Base-by-base conservation (phyloP, 2,797 vertebrate genomes). In the Remorina albescens region DNA sequence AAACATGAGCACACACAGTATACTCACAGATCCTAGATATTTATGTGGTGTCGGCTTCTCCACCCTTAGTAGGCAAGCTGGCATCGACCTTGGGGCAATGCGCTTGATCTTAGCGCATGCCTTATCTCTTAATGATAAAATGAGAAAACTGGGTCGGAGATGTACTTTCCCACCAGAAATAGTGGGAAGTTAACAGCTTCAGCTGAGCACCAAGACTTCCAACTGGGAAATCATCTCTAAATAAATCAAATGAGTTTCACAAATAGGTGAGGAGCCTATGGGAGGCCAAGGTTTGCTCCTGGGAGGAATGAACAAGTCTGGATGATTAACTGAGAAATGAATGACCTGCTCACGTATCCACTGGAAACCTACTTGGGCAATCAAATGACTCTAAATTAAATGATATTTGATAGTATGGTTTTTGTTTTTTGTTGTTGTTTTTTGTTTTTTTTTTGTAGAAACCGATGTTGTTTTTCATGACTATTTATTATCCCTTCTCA, bases 201-300 rank as follows among this genome's bases (percentile, higher is more conserved):
- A 90, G 86, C 89, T 59, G 78, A 91, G 88, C 82, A 87, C 90
- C 84, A 83, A 75, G 88, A 84, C 87, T 87, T 92, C 91, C 94
- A 93, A 93, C 91, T 91, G 92, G 93, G 93, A 94, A 94, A 94
- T 94, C 92, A 94, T 91, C 86, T 88, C 93, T 94, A 93, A 94
- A 94, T 94, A 93, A 94, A 94, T 93, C 91, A 91, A 93, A 92
- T 92, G 92, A 92, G 89, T 87, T 94, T 93, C 92, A 93, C 89
- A 91, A 94, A 94, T 94, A 91, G 90, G 91, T 94, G 91, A 87
- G 83, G 90, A 91, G 87, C 91, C 91, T 90, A 82, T 91, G 89
- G 91, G 92, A 92, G 89, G 25, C 82, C 86, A 83, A 92, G 88
- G 90, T 93, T 91, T 81, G 86, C 90, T 91, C 91, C 83, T 81